phyloP scores from a whole-genome alignment of 1,140 invertebrate species.

The Halyomorpha halys region DNA sequence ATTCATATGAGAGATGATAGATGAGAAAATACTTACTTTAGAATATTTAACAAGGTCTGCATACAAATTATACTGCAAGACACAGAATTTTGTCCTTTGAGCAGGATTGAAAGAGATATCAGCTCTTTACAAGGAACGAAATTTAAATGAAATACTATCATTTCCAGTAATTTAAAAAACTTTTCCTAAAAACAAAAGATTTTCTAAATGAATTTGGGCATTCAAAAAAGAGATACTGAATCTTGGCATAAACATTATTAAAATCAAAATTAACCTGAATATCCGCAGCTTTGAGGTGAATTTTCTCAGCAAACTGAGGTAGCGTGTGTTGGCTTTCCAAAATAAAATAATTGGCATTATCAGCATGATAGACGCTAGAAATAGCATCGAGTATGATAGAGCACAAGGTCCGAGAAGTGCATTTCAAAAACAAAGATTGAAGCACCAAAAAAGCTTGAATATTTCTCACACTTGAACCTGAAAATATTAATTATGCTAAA shows the following conservation, averaged over 20 bases:
- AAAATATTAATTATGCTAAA: slow-evolving; percentile 14
- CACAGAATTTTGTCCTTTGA: slow-evolving; percentile 70
- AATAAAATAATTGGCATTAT: slow-evolving; percentile 98
- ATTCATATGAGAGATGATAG: no score
- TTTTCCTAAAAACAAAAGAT: slow-evolving; percentile 52
- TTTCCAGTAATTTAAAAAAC: slow-evolving; percentile 91
- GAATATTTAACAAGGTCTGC: slow-evolving; percentile 76
- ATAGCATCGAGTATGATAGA: slow-evolving; percentile 90
- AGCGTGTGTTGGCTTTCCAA: slow-evolving; percentile 91
- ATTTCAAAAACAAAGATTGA: slow-evolving; percentile 86
- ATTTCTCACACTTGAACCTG: slow-evolving; percentile 72
- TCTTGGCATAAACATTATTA: background rate
- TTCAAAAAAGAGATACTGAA: no score
- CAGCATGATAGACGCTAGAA: slow-evolving; percentile 91
- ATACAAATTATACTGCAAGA: slow-evolving; percentile 78
- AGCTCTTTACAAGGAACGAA: slow-evolving; percentile 98
- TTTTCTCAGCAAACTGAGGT: slow-evolving; percentile 91
- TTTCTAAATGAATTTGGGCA: no score
- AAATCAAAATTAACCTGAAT: slow-evolving; percentile 54
- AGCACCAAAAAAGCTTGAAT: slow-evolving; percentile 92
- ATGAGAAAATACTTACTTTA: slow-evolving; percentile 47
- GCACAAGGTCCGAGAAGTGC: slow-evolving; percentile 70
- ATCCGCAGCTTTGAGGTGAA: slow-evolving; percentile 77
- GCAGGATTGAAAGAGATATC: slow-evolving; percentile 84
- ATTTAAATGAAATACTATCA: slow-evolving; percentile 92